phyloP scores from a whole-genome alignment of 1,140 invertebrate species.

The Gryon sp. region DNA sequence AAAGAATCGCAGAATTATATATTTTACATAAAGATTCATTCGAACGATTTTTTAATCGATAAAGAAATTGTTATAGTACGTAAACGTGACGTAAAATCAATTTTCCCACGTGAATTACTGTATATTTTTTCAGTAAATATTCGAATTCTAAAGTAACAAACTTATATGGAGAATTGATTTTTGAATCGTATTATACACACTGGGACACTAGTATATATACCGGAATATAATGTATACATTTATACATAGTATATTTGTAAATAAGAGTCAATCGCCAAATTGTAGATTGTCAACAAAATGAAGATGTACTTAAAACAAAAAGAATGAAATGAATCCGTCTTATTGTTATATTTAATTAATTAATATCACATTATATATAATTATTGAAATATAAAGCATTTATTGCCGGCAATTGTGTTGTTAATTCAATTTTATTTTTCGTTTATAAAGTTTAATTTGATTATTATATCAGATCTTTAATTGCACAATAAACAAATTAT shows the following conservation, averaged over 20 bases:
- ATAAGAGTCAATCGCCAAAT: conserved; percentile 30
- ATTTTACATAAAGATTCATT: no score
- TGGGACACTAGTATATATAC: conserved; percentile 22
- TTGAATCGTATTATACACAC: conserved; percentile 23
- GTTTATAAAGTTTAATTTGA: not conserved
- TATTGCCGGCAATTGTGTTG: conserved; percentile 12
- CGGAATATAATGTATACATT: conserved; percentile 21
- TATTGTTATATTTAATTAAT: conserved; percentile 48
- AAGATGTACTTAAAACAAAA: conserved; percentile 32
- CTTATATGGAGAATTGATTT: conserved; percentile 24
- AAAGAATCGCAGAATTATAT: no score
- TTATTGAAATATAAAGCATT: conserved; percentile 35
- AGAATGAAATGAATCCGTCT: conserved; percentile 42
- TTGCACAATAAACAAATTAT: not conserved
- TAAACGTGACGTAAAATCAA: not conserved
- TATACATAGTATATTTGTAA: conserved; percentile 44
- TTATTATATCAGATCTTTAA: not conserved
- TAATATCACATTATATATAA: conserved; percentile 6
- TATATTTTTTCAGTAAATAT: conserved; percentile 36
- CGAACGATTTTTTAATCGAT: conserved; percentile 33
- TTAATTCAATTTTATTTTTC: not conserved
- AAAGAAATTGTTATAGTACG: no score
- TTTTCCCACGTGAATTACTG: conserved; percentile 16
- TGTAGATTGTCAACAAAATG: conserved; percentile 31
- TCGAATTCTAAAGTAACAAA: conserved; percentile 9